phyloP scores from a whole-genome alignment of 2,888 invertebrate species.

The Sinhomidia bicolor region DNA sequence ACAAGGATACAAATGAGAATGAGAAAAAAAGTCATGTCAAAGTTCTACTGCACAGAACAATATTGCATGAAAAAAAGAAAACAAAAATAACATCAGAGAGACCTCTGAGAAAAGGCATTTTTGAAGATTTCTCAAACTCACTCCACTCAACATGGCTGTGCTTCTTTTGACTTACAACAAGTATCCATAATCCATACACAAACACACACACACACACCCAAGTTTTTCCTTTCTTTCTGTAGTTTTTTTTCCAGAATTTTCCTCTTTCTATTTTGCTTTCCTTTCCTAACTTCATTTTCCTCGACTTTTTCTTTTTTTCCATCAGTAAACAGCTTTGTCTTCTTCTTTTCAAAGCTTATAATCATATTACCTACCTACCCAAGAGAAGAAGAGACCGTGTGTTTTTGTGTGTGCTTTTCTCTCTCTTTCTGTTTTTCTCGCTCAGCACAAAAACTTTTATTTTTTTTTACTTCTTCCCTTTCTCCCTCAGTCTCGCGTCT shows the following conservation, averaged over 20 bases:
- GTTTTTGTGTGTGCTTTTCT: not conserved
- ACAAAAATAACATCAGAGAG: not conserved
- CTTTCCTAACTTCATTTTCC: constrained; percentile 30
- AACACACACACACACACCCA: not conserved
- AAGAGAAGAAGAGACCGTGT: not conserved
- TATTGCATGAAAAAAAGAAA: not conserved
- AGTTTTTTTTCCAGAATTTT: not conserved
- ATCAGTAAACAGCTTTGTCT: constrained; percentile 5
- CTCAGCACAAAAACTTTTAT: not conserved
- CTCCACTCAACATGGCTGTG: not conserved
- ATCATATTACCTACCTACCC: constrained; percentile 27
- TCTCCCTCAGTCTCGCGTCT: not conserved
- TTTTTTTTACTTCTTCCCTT: not conserved
- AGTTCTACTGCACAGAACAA: not conserved
- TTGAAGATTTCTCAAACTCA: not conserved
- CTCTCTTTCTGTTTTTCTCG: not conserved
- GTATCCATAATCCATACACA: no score
- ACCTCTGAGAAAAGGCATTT: not conserved
- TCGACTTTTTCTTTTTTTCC: not conserved
- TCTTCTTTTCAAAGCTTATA: constrained; percentile 1
- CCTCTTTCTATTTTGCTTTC: not conserved
- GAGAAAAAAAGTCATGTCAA: constrained; percentile 3
- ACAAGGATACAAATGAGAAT: not conserved
- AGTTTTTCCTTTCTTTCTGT: not conserved
- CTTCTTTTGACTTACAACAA: not conserved